Conservation (phyloP, 2,888 invertebrate genomes). For the Spatulosminthurus flaviceps region DNA sequence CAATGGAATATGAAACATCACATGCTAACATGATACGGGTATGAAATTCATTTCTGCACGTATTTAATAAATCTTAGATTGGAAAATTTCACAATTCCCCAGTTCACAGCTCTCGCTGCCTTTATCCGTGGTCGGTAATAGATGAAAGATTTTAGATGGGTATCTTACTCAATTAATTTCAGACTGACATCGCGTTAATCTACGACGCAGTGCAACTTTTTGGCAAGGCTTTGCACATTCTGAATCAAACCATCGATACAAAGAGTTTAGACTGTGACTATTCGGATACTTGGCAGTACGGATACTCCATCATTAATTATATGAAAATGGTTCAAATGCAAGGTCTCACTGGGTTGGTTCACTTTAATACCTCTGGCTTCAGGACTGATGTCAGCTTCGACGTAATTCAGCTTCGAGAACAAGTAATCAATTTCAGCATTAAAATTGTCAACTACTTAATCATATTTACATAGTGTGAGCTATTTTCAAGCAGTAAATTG, state of each 20-base stretch:
- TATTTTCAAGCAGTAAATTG: background rate
- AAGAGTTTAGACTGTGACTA: slow-evolving; percentile 86
- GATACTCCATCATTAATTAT: slow-evolving; percentile 93
- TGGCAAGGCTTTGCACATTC: slow-evolving; percentile 88
- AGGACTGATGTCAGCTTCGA: slow-evolving; percentile 90
- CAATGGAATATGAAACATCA: slow-evolving; percentile 16
- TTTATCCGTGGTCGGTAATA: too few species aligned
- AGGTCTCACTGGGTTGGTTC: slow-evolving; percentile 90
- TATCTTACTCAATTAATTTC: slow-evolving; percentile 47
- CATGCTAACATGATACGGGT: slow-evolving; percentile 4
- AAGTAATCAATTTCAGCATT: slow-evolving; percentile 63
- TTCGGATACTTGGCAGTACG: slow-evolving; percentile 91
- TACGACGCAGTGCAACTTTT: slow-evolving; percentile 95
- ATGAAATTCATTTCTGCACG: background rate
- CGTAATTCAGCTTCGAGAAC: slow-evolving; percentile 86
- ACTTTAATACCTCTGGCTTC: slow-evolving; percentile 93
- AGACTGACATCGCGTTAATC: slow-evolving; percentile 95
- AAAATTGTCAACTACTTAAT: too few species aligned
- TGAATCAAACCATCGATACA: slow-evolving; percentile 88
- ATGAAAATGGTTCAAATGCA: slow-evolving; percentile 96
- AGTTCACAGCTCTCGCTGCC: too few species aligned
- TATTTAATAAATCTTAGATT: background rate
- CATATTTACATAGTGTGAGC: background rate
- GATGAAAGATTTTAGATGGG: too few species aligned
- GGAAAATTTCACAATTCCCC: too few species aligned